These are phyloP conservation scores for Emydoidea blandingii DNA, from an alignment of 2,797 vertebrate genomes.

Conservation along the genomic window DNA sequence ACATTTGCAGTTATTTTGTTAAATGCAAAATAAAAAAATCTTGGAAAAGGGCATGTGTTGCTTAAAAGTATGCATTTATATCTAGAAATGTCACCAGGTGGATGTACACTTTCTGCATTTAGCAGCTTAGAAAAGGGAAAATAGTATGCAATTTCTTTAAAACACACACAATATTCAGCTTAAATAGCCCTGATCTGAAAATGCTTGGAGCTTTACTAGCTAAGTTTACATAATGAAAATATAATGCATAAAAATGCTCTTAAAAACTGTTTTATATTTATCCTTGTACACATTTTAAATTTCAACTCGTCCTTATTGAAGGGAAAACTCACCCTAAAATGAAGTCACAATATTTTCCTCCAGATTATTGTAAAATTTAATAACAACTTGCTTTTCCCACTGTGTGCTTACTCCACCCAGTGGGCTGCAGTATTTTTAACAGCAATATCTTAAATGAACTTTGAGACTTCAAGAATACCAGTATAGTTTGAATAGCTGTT, in stretches of 20 bases:
- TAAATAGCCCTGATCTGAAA: conserved; percentile 11
- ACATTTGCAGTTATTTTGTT: conserved; percentile 85
- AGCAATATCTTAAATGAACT: conserved; percentile 37
- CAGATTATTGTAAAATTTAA: conserved; percentile 25
- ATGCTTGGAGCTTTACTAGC: neutral
- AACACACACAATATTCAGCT: neutral
- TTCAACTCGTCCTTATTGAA: conserved; percentile 22
- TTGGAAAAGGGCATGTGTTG: conserved; percentile 74
- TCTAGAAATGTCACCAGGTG: conserved; percentile 65
- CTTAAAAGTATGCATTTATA: conserved; percentile 73
- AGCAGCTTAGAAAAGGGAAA: conserved; percentile 32
- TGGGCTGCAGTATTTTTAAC: conserved; percentile 20
- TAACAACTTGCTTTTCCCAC: conserved; percentile 20
- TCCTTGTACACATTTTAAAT: neutral
- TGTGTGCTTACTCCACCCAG: conserved; percentile 4
- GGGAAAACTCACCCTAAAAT: conserved; percentile 10
- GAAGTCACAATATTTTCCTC: neutral
- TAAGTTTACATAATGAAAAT: conserved; percentile 29
- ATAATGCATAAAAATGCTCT: neutral
- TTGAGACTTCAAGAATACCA: conserved; percentile 7
- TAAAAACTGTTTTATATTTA: neutral
- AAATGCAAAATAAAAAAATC: conserved; percentile 80
- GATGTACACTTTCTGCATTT: conserved; percentile 52
- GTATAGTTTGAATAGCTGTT: conserved; percentile 30
- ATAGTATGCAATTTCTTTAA: conserved; percentile 38